These are phyloP conservation scores for Arenaria interpres DNA, from an alignment of 2,113 vertebrate genomes.

Conservation along the genomic window DNA sequence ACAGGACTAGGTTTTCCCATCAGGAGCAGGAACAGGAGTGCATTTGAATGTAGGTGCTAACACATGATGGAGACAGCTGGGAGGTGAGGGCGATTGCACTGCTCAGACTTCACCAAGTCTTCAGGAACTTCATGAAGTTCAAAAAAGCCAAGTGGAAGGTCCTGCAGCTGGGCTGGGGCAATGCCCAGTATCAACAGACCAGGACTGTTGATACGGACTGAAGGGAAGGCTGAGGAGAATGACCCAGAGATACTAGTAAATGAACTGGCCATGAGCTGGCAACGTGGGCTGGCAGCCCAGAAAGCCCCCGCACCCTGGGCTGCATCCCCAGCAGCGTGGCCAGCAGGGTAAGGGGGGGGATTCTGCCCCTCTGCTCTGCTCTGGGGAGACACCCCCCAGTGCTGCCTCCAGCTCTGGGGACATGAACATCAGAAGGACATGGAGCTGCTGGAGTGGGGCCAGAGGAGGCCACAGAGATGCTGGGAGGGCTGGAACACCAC, in stretches of 20 bases:
- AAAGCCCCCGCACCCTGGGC: neutral
- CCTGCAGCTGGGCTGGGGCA: neutral
- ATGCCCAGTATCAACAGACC: neutral
- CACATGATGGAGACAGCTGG: neutral
- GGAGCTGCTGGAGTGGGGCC: neutral
- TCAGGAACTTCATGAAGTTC: neutral
- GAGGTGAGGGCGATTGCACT: fast-evolving
- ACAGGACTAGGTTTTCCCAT: neutral
- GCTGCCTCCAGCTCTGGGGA: neutral
- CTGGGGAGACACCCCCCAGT: neutral
- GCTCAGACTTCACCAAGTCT: neutral
- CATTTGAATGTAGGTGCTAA: neutral
- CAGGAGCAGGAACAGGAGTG: neutral
- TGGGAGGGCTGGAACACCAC: neutral
- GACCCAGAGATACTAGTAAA: neutral
- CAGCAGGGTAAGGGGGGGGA: neutral
- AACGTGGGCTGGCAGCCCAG: neutral
- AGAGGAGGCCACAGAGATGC: neutral
- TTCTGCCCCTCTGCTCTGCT: fast-evolving
- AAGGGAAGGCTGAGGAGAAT: neutral
- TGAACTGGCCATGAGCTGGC: fast-evolving
- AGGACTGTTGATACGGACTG: no score
- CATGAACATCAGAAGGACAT: neutral
- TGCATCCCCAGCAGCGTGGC: neutral
- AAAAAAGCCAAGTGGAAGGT: neutral